Base-by-base conservation (phyloP, 2,888 invertebrate genomes). In the Parochlus steinenii region DNA sequence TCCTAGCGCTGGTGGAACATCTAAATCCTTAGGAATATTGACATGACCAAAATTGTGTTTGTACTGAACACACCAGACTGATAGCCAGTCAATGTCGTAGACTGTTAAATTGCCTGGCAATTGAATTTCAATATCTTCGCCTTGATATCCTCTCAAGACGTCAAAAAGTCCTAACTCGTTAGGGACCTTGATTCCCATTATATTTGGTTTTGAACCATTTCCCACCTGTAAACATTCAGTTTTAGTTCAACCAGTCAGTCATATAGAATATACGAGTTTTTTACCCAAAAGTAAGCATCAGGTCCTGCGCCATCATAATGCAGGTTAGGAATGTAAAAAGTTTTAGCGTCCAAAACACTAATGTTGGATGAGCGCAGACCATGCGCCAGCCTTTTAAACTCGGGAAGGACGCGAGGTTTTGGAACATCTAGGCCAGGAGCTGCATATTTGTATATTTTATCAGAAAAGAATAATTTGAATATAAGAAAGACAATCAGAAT, bases 251-350 rank as follows among this genome's bases (percentile, higher is more conserved):
- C n/a, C n/a, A n/a, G n/a, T n/a, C n/a, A n/a, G n/a, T n/a, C n/a
- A n/a, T n/a, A n/a, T n/a, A n/a, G n/a, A n/a, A n/a, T n/a, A n/a
- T n/a, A n/a, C n/a, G n/a, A n/a, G n/a, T n/a, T n/a, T n/a, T n/a
- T n/a, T n/a, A n/a, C 87, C 82, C 85, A 87, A 59, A 90, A 90
- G 58, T 85, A 89, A 1, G 89, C 87, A 52, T 89, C 89, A 1
- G 87, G 87, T 1, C 86, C 89, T 2, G 77, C 80, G 19, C 89
- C 89, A 48, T 90, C 89, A 52, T 89, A 90, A 50, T 87, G 86
- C 45, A 90, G 62, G 61, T 89, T 87, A 6, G 89, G 87, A 44
- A 90, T 87, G 58, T 81, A 81, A 58, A 90, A 78, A 0, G 90
- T 89, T 59, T 83, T 85, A 23, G 86, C 85, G 56, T 90, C 89